Evolutionary conservation across 2,113 vertebrate genomes (phyloP), one percentile per base, ranked within the genome.

Genomic region (Crotalus horridus): DNA sequence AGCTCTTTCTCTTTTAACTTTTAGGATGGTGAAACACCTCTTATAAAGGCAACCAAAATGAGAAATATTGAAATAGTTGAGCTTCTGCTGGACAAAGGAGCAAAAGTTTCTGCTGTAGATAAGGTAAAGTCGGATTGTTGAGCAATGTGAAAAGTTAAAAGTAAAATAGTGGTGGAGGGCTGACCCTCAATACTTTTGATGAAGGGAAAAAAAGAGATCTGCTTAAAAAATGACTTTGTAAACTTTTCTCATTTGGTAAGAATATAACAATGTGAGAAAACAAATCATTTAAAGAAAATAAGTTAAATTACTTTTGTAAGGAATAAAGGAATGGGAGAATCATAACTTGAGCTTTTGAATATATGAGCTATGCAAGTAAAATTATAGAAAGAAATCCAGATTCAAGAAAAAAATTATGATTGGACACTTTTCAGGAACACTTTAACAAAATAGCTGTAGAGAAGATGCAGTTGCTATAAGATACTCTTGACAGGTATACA

Each of bases 31-130:
- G 99, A 99, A 96, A 99, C 99, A 4, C 98, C 99, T 0, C 98
- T 99, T 89, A 99, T 99, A 96, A 99, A 99, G 97, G 99, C 99
- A 64, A 99, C 99, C 87, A 99, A 99, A 97, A 99, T 99, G 99
- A 98, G 99, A 96, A 99, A 98, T 94, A 99, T 99, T 94, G 99
- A 99, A 94, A 98, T 99, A 56, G 99, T 99, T 69, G 99, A 99
- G 95, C 98, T 99, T 26, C 97, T 99, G 94, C 97, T 99, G 89
- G 99, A 99, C 96, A 99, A 99, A 97, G 99, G 99, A 91, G 99
- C 99, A 17, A 99, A 98, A 85, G 99, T 99, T 92, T 99, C 99
- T 91, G 99, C 99, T 29, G 94, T 98, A 69, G 99, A 99, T 95
- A 99, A 99, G 99, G 99, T 99, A 98, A 96, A 93, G 61, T 55